A percentile compares a stretch with the other conserved stretches of the same genome.
phyloP scores from a whole-genome alignment of 2,888 invertebrate species.

The Acanthoscelides obtectus region DNA sequence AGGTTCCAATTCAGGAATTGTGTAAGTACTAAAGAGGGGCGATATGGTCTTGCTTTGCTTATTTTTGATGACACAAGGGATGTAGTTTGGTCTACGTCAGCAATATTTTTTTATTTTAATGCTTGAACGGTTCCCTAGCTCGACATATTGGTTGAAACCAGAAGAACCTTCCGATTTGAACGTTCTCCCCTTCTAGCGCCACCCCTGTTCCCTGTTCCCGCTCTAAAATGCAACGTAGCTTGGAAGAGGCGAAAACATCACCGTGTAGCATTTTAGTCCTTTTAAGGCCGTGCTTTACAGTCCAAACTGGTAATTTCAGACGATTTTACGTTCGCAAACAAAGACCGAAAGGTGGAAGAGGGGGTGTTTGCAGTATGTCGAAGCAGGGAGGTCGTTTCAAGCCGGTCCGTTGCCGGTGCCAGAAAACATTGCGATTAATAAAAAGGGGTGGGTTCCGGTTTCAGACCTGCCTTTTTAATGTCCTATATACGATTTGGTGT shows the following conservation, averaged over 20 bases:
- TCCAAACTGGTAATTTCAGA: background rate
- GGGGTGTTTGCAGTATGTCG: background rate
- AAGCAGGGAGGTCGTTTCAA: background rate
- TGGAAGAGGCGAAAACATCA: background rate
- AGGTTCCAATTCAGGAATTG: no score
- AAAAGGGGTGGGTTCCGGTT: background rate
- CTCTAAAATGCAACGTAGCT: background rate
- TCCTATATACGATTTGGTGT: background rate
- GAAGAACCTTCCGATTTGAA: no score
- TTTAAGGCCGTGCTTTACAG: background rate
- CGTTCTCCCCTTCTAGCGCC: background rate
- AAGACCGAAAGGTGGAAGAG: background rate
- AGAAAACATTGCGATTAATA: background rate
- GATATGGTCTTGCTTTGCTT: no score
- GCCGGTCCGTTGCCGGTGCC: background rate
- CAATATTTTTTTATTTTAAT: no score
- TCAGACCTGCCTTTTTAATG: background rate
- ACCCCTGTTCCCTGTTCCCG: background rate
- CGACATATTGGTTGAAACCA: no score
- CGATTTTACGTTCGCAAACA: background rate
- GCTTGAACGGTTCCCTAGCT: no score
- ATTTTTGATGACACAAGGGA: no score
- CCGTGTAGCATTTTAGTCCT: background rate
- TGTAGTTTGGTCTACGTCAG: no score
- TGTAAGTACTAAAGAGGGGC: no score